A percentile compares a stretch with the other conserved stretches of the same genome.
These are phyloP conservation scores for Pyxicephalus adspersus DNA, from an alignment of 2,113 vertebrate genomes.

Conservation along the genomic window DNA sequence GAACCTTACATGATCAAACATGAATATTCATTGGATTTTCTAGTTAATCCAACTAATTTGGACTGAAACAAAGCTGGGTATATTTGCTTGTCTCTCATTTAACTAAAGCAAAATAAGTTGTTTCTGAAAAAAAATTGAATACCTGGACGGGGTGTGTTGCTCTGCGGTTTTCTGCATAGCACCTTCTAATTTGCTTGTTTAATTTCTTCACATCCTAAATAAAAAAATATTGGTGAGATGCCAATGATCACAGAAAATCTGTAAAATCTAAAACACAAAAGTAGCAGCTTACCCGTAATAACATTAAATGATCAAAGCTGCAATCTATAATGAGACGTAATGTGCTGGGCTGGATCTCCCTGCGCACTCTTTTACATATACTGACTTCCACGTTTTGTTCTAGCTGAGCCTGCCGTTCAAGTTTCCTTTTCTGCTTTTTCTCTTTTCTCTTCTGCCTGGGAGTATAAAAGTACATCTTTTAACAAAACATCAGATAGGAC, in stretches of 20 bases:
- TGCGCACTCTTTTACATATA: conserved; percentile 76
- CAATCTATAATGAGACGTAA: conserved; percentile 92
- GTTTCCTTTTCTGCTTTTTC: conserved; percentile 87
- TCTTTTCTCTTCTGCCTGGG: conserved; percentile 90
- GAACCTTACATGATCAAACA: too few relatives aligned
- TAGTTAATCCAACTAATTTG: too few relatives aligned
- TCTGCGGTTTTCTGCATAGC: conserved; percentile 93
- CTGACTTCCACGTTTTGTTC: conserved; percentile 67
- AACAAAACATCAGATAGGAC: too few relatives aligned
- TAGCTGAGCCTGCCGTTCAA: conserved; percentile 75
- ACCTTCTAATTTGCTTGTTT: conserved; percentile 96
- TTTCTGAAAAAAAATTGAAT: not conserved
- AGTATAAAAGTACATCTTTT: too few relatives aligned
- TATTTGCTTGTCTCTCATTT: too few relatives aligned
- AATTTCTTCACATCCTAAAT: conserved; percentile 92
- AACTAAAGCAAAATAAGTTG: too few relatives aligned
- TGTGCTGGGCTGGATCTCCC: conserved; percentile 74
- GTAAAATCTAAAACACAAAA: not conserved
- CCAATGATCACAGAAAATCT: too few relatives aligned
- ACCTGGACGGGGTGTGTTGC: conserved; percentile 90
- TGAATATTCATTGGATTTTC: too few relatives aligned
- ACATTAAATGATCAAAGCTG: conserved; percentile 92
- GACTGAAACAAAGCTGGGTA: too few relatives aligned
- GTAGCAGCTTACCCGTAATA: conserved; percentile 76
- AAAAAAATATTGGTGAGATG: not conserved